Conservation (phyloP, 2,888 invertebrate species). For the Nephrotoma guestfalica region DNA sequence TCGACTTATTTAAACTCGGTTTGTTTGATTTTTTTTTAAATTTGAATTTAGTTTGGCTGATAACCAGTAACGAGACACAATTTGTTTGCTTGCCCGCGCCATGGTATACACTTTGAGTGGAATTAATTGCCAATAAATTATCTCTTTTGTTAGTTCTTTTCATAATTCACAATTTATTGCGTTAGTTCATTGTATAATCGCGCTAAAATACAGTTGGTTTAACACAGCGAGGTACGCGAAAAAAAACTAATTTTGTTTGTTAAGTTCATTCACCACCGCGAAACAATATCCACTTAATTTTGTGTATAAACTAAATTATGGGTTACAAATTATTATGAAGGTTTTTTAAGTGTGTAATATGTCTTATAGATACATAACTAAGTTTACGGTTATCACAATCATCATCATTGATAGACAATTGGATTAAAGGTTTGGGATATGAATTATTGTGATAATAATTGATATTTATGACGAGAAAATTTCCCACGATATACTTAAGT, state of each 20-base stretch:
- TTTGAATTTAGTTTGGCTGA: neutral
- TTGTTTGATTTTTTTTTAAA: neutral
- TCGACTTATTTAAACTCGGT: neutral
- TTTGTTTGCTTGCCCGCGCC: neutral
- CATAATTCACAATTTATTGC: neutral
- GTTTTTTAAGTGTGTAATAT: neutral
- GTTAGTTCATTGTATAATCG: neutral
- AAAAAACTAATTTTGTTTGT: neutral
- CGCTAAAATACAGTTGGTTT: neutral
- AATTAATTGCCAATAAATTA: neutral
- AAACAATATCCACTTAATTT: neutral
- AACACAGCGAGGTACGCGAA: neutral
- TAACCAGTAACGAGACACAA: neutral
- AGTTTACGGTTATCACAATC: neutral
- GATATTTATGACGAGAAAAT: neutral
- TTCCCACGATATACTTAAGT: neutral
- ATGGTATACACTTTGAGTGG: neutral
- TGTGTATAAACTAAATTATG: neutral
- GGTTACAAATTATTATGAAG: neutral
- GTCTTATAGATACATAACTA: neutral
- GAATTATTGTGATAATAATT: neutral
- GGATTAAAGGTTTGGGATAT: neutral
- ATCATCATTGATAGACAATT: neutral
- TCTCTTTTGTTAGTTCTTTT: neutral
- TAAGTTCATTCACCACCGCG: neutral